Evolutionary conservation across 2,888 invertebrate genomes (phyloP), one percentile per base, ranked within the genome.

Genomic region (Hirtodrosophila cameraria): DNA sequence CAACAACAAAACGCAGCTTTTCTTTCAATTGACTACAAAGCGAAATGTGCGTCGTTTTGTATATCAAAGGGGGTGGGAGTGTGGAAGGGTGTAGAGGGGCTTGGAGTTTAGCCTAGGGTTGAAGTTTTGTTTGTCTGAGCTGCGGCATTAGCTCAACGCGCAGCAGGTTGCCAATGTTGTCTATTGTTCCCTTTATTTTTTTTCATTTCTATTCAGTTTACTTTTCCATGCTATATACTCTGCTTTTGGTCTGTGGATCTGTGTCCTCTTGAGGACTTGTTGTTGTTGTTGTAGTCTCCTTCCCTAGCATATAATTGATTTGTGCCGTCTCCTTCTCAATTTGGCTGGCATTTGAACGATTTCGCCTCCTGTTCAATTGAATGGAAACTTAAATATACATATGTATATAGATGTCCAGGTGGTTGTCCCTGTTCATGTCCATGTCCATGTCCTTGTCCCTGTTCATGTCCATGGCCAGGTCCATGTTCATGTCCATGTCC

Each of bases 161-260:
- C 79, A 79, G 79, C 79, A 82, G 79, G 82, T 79, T 67, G 82
- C 82, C 79, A 82, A 82, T 82, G 65, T 75, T 68, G 67, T 73
- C 79, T 66, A 82, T 79, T 79, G 82, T 82, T 75, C 55, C 52
- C 49, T 53, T 46, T 48, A 39, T 41, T 28, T 9, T 30, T 11
- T 16, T 41, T 50, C 15, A 15, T 49, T 42, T 16, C 11, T 16
- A 39, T 41, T 36, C 49, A 18, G 53, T 36, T 54, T 45, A 30
- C 30, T 53, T 52, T 28, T 46, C 46, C 46, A 48, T 43, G 30
- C 42, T 61, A n/a, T n/a, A n/a, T n/a, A n/a, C n/a, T n/a, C n/a
- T n/a, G n/a, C n/a, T n/a, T n/a, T n/a, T n/a, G n/a, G 16, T 13
- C 15, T 25, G 12, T 33, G 55, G 39, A 45, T 41, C 41, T 41